Evolutionary conservation across 2,113 vertebrate genomes (phyloP).

Genomic region (Mustela nigripes): DNA sequence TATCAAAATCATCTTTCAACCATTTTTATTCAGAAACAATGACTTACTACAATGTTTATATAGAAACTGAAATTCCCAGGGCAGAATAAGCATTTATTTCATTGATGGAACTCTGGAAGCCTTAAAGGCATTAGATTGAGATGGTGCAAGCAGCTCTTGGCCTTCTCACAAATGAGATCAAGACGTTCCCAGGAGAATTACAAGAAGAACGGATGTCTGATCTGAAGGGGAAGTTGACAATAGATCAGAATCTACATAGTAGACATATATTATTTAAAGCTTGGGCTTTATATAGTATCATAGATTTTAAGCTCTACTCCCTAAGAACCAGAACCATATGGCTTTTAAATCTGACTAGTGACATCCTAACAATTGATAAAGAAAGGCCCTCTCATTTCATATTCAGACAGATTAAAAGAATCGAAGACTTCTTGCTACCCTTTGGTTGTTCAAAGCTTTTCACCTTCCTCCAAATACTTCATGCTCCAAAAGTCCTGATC

Average conservation of each 20-base stretch:
- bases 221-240: neutral
- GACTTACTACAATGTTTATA: neutral
- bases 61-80: constrained; percentile 13
- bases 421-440: neutral
- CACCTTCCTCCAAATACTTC: neutral
- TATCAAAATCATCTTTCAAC: constrained; percentile 18
- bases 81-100: constrained; percentile 3
- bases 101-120: constrained; percentile 36
- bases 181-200: constrained; percentile 33
- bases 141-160: neutral
- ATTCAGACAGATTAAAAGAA: constrained; percentile 13
- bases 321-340: neutral
- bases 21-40: constrained; percentile 60
- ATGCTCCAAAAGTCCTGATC: neutral
- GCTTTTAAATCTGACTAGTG: constrained; percentile 21
- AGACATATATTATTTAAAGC: constrained; percentile 31
- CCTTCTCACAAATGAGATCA: constrained; percentile 29
- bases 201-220: neutral
- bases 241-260: neutral
- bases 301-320: neutral
- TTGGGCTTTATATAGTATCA: neutral
- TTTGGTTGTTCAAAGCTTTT: constrained; percentile 14
- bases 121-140: constrained; percentile 41
- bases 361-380: neutral
- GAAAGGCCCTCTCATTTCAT: neutral